Percentiles rank a stretch among this genome's conserved stretches.
Evolutionary conservation across 1,140 invertebrate species (phyloP).

Genomic region (Drosophila mauritiana): DNA sequence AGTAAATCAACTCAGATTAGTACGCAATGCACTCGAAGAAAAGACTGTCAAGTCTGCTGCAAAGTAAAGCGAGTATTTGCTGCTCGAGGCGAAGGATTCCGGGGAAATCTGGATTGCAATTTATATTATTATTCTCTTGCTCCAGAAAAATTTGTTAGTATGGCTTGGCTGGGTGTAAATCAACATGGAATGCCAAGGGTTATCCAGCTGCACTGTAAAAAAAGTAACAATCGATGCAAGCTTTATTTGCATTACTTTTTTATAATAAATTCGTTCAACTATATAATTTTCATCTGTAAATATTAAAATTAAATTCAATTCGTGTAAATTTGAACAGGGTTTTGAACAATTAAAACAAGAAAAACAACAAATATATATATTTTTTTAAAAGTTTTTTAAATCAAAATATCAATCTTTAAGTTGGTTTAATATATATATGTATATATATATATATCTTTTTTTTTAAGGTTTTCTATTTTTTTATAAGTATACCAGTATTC

Average conservation of each 20-base stretch:
- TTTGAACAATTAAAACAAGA: too few species aligned
- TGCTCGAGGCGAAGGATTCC: neutral
- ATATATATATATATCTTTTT: too few species aligned
- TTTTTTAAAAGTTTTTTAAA: too few species aligned
- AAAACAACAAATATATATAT: too few species aligned
- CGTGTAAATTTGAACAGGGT: too few species aligned
- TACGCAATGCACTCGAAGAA: constrained; percentile 16
- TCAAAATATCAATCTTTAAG: too few species aligned
- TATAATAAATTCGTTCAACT: too few species aligned
- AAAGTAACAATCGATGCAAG: neutral
- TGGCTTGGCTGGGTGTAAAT: constrained; percentile 22
- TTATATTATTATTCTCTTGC: constrained; percentile 5
- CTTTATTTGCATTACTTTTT: neutral
- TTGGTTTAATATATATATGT: too few species aligned
- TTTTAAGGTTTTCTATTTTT: too few species aligned
- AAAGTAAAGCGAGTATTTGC: neutral
- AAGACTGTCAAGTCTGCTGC: neutral
- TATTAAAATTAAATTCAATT: too few species aligned
- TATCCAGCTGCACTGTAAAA: constrained; percentile 15
- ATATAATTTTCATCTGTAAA: too few species aligned
- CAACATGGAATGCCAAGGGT: constrained; percentile 35
- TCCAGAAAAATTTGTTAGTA: neutral
- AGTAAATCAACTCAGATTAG: constrained; percentile 36
- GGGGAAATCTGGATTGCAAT: neutral
- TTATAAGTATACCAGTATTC: too few species aligned